These are phyloP conservation scores for Sebastolobus alascanus DNA, from an alignment of 2,797 vertebrate genomes.

Conservation along the genomic window DNA sequence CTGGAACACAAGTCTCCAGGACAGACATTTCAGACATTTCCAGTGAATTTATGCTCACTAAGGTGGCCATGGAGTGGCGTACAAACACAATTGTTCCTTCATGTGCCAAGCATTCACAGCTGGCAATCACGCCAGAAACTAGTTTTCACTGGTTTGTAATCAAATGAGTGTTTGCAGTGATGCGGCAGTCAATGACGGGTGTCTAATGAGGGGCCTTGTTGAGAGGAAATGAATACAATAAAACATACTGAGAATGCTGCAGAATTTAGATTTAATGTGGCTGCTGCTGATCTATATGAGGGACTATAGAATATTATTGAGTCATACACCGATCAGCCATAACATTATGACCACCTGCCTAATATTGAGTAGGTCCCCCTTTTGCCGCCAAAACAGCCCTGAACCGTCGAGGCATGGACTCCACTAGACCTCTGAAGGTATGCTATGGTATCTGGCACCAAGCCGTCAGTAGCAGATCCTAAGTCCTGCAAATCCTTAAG, in stretches of 20 bases:
- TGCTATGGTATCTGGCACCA: too few species aligned
- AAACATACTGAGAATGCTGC: slow-evolving; percentile 16
- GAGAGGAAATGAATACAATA: slow-evolving; percentile 21
- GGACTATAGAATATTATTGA: not conserved
- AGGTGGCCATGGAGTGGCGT: not conserved
- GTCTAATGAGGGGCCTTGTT: slow-evolving; percentile 24
- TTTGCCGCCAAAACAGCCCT: too few species aligned
- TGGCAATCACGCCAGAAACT: slow-evolving; percentile 24
- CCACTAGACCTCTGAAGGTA: too few species aligned
- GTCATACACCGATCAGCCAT: not conserved
- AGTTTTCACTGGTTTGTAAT: slow-evolving; percentile 47
- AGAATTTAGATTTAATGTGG: not conserved
- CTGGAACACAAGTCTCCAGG: not conserved
- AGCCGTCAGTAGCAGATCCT: too few species aligned
- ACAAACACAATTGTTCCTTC: slow-evolving; percentile 6
- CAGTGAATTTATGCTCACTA: slow-evolving; percentile 3
- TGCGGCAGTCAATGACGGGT: slow-evolving; percentile 4
- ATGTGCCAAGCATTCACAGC: slow-evolving; percentile 32
- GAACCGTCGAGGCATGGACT: too few species aligned
- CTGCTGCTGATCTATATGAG: slow-evolving; percentile 1
- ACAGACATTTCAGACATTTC: slow-evolving; percentile 1
- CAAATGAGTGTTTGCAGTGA: slow-evolving; percentile 23
- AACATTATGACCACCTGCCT: too few species aligned
- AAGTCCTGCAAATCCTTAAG: too few species aligned
- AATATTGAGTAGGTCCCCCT: too few species aligned